These are phyloP conservation scores for Pipistrellus pipistrellus DNA, from an alignment of 2,797 vertebrate genomes.

Conservation along the genomic window DNA sequence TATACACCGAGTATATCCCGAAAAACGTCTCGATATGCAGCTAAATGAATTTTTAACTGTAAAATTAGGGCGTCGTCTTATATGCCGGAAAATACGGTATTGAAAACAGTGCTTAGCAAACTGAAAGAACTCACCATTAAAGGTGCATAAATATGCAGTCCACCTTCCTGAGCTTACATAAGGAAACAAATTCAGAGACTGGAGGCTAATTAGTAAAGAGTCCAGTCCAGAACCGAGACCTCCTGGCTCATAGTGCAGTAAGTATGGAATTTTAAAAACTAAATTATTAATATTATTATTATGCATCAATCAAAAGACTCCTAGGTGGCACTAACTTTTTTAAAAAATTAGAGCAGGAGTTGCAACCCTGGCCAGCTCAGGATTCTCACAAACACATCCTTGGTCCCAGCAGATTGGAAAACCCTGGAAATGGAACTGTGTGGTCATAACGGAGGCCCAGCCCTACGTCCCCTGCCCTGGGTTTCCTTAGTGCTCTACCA, in stretches of 20 bases:
- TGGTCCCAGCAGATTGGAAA: background rate
- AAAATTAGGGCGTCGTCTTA: no score
- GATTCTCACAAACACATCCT: background rate
- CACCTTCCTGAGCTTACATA: background rate
- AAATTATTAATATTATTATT: background rate
- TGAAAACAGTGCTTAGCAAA: background rate
- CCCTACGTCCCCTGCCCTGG: background rate
- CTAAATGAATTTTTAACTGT: no score
- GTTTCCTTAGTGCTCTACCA: background rate
- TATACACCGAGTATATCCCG: no score
- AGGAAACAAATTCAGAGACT: background rate
- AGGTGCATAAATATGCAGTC: background rate
- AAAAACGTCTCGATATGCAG: no score
- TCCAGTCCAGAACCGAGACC: background rate
- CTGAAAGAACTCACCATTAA: background rate
- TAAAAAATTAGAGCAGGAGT: background rate
- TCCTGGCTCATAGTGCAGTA: background rate
- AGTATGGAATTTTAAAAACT: background rate
- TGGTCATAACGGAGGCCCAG: background rate
- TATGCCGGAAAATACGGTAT: background rate
- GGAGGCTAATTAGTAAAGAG: background rate
- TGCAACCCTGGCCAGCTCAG: background rate
- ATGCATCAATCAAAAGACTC: background rate
- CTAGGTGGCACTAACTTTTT: background rate
- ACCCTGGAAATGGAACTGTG: background rate